Base-by-base conservation (phyloP, 2,113 vertebrate genomes). In the Sturnus vulgaris region DNA sequence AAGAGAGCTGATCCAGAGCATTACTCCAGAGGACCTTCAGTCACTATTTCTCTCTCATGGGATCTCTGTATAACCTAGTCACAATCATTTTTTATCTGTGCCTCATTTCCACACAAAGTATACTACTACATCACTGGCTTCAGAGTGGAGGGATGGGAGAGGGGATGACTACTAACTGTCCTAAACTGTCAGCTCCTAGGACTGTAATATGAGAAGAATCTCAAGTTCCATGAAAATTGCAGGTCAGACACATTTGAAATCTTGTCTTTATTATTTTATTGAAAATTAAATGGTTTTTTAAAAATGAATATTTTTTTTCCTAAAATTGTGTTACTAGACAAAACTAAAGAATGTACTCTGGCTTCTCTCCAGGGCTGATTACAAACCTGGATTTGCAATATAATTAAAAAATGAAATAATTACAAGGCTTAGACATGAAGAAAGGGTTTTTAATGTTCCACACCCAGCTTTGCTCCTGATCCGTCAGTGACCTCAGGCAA, bases 331-430 rank as follows among this genome's bases (percentile, higher is more conserved):
- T 92, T 40, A 44, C 52, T 71, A 75, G 40, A 42, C 33, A 42
- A 71, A 91, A 92, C 42, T 69, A 8, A 91, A 86, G 18, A 83
- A 85, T 88, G 59, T 49, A 37, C 27, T 63, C 82, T 96, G 96
- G 90, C 63, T 80, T 92, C 30, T 86, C 42, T 91, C 78, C 90
- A 95, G 49, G 21, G 33, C 47, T 83, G 87, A 94, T 92, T 93
- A 94, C 75, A 96, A 96, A 93, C 87, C 33, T 85, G 60, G 42
- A 80, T 93, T 83, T 93, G 47, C 47, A 91, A 69, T 91, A 69
- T 88, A 85, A 95, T 91, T 94, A 27, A 82, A 83, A 95, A 94
- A 84, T 80, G 46, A 92, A 94, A 95, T 97, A 95, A 93, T 95
- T 94, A 96, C 55, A 96, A 93, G 75, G 82, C 79, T 95, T 73